phyloP scores from a whole-genome alignment of 2,113 vertebrate genomes.

The Piprites chloris region DNA sequence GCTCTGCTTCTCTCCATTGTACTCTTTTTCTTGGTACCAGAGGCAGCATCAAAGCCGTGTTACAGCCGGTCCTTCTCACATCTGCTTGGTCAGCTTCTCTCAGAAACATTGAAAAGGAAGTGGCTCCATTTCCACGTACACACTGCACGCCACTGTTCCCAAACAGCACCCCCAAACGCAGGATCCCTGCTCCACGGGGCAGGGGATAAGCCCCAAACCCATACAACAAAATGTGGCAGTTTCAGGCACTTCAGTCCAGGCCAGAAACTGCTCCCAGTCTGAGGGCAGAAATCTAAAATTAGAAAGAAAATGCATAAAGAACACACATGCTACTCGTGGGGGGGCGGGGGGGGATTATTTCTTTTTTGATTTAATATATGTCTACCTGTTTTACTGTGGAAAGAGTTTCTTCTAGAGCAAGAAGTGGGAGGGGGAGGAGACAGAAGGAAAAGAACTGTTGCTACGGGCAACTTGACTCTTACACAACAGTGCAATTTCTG shows the following conservation, averaged over 20 bases:
- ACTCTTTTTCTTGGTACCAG: background rate
- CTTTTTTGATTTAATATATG: background rate
- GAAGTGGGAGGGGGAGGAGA: background rate
- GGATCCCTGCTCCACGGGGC: background rate
- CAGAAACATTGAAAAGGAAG: background rate
- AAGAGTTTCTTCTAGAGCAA: background rate
- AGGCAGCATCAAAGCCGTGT: slow-evolving; percentile 36
- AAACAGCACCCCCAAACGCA: background rate
- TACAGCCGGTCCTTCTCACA: slow-evolving; percentile 18
- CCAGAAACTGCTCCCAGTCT: background rate
- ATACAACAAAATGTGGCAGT: background rate
- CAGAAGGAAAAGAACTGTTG: background rate
- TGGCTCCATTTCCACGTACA: accelerated
- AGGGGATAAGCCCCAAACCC: background rate
- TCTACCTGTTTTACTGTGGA: background rate
- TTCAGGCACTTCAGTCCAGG: background rate
- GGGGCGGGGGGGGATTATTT: background rate
- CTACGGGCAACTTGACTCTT: slow-evolving; percentile 23
- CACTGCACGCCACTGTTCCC: accelerated
- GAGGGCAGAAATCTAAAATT: background rate
- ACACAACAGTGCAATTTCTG: slow-evolving; percentile 30
- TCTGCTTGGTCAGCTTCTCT: background rate
- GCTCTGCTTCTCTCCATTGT: background rate
- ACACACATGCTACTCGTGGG: background rate
- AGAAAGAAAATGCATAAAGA: background rate